Conservation (phyloP, 2,113 vertebrate genomes). For the Siphamia tubifer region DNA sequence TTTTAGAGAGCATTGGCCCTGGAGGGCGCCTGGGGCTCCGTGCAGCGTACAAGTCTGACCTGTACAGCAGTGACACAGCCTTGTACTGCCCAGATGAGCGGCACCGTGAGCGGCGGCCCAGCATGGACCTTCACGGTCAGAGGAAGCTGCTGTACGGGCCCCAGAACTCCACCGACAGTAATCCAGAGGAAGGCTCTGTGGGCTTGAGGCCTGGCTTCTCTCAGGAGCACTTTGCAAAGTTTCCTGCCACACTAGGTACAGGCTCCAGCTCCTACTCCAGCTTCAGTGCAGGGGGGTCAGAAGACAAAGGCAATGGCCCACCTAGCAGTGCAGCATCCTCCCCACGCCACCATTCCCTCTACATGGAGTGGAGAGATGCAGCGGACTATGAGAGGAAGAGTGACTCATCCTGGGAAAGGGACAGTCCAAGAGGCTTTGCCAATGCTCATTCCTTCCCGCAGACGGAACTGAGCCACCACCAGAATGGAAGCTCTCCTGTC, state of each 20-base stretch:
- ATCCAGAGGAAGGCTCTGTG: conserved; percentile 83
- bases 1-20: conserved; percentile 77
- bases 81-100: conserved; percentile 93
- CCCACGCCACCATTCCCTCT: conserved; percentile 89
- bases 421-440: conserved; percentile 85
- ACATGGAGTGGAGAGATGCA: conserved; percentile 90
- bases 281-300: conserved; percentile 89
- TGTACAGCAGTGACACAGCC: conserved; percentile 94
- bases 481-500: conserved; percentile 85
- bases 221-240: conserved; percentile 89
- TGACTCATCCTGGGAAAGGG: conserved; percentile 84
- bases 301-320: conserved; percentile 89
- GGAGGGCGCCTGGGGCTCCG: conserved; percentile 80
- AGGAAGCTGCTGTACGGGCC: conserved; percentile 84
- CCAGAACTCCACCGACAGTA: conserved; percentile 94
- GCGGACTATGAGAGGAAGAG: conserved; percentile 88
- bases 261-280: conserved; percentile 96
- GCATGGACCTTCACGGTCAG: conserved; percentile 86
- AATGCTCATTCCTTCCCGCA: conserved; percentile 84
- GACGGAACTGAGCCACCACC: conserved; percentile 81
- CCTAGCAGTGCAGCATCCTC: conserved; percentile 89
- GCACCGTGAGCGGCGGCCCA: conserved; percentile 85
- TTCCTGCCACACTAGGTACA: conserved; percentile 81
- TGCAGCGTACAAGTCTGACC: conserved; percentile 87
- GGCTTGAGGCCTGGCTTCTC: conserved; percentile 84